Conservation (phyloP, 2,113 vertebrate genomes). For the Tinamus guttatus region DNA sequence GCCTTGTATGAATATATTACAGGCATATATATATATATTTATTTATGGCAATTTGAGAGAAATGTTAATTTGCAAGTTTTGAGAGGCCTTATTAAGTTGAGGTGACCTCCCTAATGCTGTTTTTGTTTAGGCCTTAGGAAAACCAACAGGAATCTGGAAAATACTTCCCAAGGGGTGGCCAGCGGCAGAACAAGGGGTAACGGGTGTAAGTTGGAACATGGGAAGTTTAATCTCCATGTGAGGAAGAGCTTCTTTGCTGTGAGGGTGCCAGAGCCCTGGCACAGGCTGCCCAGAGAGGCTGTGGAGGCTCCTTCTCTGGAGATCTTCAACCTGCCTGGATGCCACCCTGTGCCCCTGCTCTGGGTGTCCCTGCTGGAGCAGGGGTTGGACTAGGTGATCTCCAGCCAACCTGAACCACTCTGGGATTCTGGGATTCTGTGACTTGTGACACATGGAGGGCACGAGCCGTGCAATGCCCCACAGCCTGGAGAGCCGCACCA, state of each 20-base stretch:
- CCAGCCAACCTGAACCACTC: too few species aligned
- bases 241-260: too few species aligned
- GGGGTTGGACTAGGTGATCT: too few species aligned
- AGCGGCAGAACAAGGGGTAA: too few species aligned
- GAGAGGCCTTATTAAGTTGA: not conserved
- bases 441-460: not conserved
- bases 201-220: too few species aligned
- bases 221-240: too few species aligned
- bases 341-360: too few species aligned
- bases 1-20: not conserved
- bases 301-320: too few species aligned
- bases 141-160: not conserved
- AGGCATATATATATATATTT: not conserved
- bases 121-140: not conserved
- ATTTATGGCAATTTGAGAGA: not conserved
- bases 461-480: not conserved
- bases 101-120: not conserved
- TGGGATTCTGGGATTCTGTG: not conserved
- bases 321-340: too few species aligned
- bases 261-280: too few species aligned
- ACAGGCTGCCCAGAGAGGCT: too few species aligned
- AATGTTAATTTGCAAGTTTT: not conserved
- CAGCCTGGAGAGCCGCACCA: not conserved
- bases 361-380: too few species aligned
- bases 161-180: not conserved